A percentile compares a stretch with the other conserved stretches of the same genome.
Conservation (phyloP, 2,113 vertebrate species). For the Coryphaenoides rupestris region DNA sequence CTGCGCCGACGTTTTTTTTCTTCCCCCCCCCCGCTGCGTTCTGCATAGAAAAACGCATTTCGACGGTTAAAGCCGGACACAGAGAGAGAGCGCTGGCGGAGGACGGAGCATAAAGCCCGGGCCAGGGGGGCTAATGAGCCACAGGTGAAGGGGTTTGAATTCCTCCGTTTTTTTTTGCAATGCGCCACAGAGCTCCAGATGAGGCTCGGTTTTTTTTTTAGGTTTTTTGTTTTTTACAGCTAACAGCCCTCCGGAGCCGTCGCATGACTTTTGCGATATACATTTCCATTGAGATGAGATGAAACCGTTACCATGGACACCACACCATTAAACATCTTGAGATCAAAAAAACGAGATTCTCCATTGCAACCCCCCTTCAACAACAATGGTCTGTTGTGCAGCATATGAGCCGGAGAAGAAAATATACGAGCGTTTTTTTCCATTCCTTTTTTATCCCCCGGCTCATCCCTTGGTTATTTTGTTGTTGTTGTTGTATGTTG, state of each 20-base stretch:
- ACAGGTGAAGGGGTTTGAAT: constrained; percentile 62
- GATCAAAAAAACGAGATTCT: constrained; percentile 38
- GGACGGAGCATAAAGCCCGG: constrained; percentile 49
- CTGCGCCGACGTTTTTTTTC: constrained; percentile 46
- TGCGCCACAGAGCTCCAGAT: constrained; percentile 59
- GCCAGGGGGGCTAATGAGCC: constrained; percentile 62
- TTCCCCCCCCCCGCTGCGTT: too few species aligned
- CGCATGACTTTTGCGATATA: constrained; percentile 57
- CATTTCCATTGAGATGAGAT: constrained; percentile 56
- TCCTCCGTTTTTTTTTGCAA: constrained; percentile 34
- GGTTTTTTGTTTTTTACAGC: too few species aligned
- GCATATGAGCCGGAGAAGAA: not conserved
- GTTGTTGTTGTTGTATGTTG: too few species aligned
- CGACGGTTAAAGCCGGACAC: constrained; percentile 53
- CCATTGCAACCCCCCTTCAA: constrained; percentile 6
- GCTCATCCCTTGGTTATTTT: not conserved
- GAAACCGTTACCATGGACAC: constrained; percentile 43
- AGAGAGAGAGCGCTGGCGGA: constrained; percentile 55
- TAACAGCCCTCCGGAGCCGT: constrained; percentile 34
- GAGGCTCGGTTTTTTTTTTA: constrained; percentile 61
- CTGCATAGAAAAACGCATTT: constrained; percentile 60
- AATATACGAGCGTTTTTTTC: not conserved
- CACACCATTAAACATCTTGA: constrained; percentile 48
- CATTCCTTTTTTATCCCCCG: not conserved
- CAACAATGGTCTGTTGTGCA: constrained; percentile 29